Evolutionary conservation across 2,888 invertebrate genomes (phyloP), one percentile per base, ranked within the genome.

Genomic region (Drosophila crucigera): DNA sequence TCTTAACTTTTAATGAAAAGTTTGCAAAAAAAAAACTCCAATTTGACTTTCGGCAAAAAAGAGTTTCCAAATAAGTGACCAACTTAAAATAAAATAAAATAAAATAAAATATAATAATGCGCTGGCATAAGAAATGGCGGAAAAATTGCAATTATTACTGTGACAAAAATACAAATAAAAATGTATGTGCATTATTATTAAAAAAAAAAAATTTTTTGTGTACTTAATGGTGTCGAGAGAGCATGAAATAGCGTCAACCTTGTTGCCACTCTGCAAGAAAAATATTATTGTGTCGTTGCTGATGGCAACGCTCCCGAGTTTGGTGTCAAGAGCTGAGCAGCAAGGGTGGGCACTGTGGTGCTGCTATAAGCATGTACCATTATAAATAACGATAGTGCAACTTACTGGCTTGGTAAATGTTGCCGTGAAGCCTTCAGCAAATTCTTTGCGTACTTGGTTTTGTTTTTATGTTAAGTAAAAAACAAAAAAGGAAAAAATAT

Each of bases 1-100:
- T 63, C 59, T 70, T 72, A 78, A 84, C 73, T 78, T 83, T 83
- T 80, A 77, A 80, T 85, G 74, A 68, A 86, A 74, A 69, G 71
- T 67, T 41, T 14, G 66, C n/a, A 50, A 47, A 60, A 61, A 61
- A 25, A 74, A 60, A 43, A 53, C 43, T 56, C 39, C 22, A 49
- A 47, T 31, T 31, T 56, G 47, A 62, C 68, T 69, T 54, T 54
- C 31, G 62, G 43, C 39, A 50, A 39, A 53, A 39, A 19, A 54
- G 49, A 47, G 56, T 54, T 33, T 4, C 37, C 25, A 54, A 52
- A 31, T 16, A 53, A 30, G 14, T 43, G 25, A 22, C 39, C 35
- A 25, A 31, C 43, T 56, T 39, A 49, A 60, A 53, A 54, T 25
- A 5, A 30, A 58, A 47, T 31, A 5, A 30, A 58, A 47, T 31